Evolutionary conservation across 2,113 vertebrate genomes (phyloP).

Genomic region (Upupa epops): DNA sequence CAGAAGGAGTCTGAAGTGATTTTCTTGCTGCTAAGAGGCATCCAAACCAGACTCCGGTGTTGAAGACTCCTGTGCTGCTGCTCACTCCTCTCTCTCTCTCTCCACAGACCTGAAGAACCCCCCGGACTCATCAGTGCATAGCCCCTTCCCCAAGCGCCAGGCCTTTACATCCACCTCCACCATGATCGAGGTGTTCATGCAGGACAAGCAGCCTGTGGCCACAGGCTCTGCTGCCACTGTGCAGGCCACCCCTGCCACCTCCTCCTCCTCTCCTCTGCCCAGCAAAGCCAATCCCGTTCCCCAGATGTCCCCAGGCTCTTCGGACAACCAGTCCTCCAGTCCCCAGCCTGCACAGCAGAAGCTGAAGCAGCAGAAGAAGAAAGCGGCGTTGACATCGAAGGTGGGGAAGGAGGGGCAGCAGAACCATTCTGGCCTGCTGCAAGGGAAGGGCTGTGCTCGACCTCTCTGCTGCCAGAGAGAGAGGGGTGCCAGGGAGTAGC

Average conservation of each 20-base stretch:
- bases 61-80: not conserved
- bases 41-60: not conserved
- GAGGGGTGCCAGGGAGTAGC: no score
- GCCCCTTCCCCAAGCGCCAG: conserved; percentile 91
- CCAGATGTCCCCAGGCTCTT: conserved; percentile 91
- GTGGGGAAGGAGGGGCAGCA: conserved; percentile 54
- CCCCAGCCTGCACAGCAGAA: conserved; percentile 96
- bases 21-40: not conserved
- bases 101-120: conserved; percentile 87
- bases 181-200: conserved; percentile 96
- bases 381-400: conserved; percentile 91
- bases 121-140: conserved; percentile 82
- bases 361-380: conserved; percentile 95
- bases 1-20: not conserved
- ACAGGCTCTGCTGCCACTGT: conserved; percentile 72
- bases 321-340: conserved; percentile 92
- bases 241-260: conserved; percentile 80
- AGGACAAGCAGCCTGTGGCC: conserved; percentile 86
- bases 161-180: conserved; percentile 87
- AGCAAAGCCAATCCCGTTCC: conserved; percentile 77
- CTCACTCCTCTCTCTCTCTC: not conserved
- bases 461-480: not conserved
- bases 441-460: not conserved
- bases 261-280: conserved; percentile 81
- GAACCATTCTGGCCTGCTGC: not conserved